These are phyloP conservation scores for Trilocha varians DNA, from an alignment of 2,888 invertebrate species.

Conservation along the genomic window DNA sequence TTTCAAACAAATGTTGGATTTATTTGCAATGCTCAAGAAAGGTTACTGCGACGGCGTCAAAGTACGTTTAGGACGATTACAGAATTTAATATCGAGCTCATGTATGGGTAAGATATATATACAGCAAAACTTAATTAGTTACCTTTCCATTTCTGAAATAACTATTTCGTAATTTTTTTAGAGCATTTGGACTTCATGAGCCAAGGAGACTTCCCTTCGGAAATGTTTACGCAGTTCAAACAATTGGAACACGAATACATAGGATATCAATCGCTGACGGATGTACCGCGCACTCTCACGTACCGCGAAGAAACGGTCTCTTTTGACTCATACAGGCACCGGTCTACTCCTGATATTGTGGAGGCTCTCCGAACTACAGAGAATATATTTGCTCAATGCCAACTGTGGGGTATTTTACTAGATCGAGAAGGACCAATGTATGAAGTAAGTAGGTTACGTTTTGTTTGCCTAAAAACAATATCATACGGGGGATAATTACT, in stretches of 20 bases:
- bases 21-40: conserved; percentile 97
- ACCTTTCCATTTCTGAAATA: neutral
- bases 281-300: conserved; percentile 88
- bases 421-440: conserved; percentile 87
- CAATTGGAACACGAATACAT: conserved; percentile 94
- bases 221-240: conserved; percentile 86
- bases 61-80: conserved; percentile 92
- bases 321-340: conserved; percentile 73
- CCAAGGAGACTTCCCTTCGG: conserved; percentile 81
- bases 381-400: conserved; percentile 85
- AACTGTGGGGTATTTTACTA: conserved; percentile 86
- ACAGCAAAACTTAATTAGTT: neutral
- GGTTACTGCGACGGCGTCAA: conserved; percentile 97
- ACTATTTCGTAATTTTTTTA: conserved; percentile 18
- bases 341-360: conserved; percentile 83
- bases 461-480: no score
- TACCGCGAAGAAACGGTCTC: conserved; percentile 78
- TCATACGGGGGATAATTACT: no score
- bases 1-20: conserved; percentile 95
- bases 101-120: conserved; percentile 90
- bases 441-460: conserved; percentile 78
- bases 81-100: conserved; percentile 98
- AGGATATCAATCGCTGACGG: conserved; percentile 95
- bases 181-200: conserved; percentile 99
- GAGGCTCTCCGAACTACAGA: conserved; percentile 78